Evolutionary conservation across 2,113 vertebrate genomes (phyloP).

Genomic region (Carassius auratus): DNA sequence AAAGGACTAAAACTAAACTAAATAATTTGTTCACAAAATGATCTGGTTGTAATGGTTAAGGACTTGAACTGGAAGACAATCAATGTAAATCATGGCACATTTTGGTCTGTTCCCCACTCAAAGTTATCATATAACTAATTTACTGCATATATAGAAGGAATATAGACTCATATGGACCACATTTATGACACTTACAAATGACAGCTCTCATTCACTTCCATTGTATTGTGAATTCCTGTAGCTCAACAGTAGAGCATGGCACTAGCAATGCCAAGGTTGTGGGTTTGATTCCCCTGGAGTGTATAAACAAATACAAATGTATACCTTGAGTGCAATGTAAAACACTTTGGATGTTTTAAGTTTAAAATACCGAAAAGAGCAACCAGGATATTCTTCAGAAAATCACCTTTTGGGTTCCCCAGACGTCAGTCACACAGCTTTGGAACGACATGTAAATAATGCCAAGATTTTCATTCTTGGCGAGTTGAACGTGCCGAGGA

Average conservation of each 20-base stretch:
- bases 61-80: neutral
- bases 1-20: neutral
- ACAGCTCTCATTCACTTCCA: neutral
- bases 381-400: neutral
- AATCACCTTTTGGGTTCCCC: neutral
- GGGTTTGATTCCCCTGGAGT: neutral
- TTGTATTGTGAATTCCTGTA: neutral
- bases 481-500: neutral
- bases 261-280: neutral
- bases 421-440: neutral
- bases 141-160: neutral
- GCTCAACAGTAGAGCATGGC: too few relatives aligned
- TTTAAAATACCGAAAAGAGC: neutral
- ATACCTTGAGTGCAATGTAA: neutral
- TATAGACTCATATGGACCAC: neutral
- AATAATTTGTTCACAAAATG: neutral
- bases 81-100: neutral
- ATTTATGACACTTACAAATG: neutral
- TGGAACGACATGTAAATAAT: slow-evolving; percentile 4
- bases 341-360: neutral
- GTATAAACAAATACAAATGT: neutral
- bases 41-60: neutral
- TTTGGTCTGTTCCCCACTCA: neutral
- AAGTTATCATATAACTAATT: neutral
- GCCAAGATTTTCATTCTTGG: slow-evolving; percentile 5